Evolutionary conservation across 2,113 vertebrate species (phyloP).

Genomic region (Guaruba guarouba): DNA sequence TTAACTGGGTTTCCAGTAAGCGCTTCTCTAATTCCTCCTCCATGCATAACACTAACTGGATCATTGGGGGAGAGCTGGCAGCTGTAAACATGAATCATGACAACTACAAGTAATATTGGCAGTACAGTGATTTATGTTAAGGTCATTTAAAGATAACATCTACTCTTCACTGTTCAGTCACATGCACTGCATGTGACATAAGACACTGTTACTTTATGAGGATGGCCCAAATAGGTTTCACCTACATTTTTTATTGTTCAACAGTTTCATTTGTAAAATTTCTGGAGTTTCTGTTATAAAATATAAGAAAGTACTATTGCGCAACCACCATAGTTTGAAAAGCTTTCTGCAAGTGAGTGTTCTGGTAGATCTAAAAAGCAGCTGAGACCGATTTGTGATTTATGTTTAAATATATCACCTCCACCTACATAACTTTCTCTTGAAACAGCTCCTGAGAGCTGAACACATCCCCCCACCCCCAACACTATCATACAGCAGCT

Average conservation of each 20-base stretch:
- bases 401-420: background rate
- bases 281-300: background rate
- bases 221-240: background rate
- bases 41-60: slow-evolving; percentile 14
- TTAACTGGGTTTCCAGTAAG: slow-evolving; percentile 69
- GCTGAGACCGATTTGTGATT: background rate
- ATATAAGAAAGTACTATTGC: background rate
- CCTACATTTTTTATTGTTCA: background rate
- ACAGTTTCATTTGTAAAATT: background rate
- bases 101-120: background rate
- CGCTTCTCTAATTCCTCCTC: slow-evolving; percentile 32
- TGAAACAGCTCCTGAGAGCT: background rate
- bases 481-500: accelerated
- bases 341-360: background rate
- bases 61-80: background rate
- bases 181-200: background rate
- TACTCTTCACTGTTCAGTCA: background rate
- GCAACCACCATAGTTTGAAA: background rate
- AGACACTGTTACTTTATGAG: background rate
- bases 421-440: background rate
- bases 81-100: slow-evolving; percentile 18
- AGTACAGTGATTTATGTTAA: background rate
- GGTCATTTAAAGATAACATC: background rate
- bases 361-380: background rate
- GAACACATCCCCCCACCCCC: background rate